These are phyloP conservation scores for Glyphotaelius pellucidus DNA, from an alignment of 2,888 invertebrate species.

Conservation along the genomic window DNA sequence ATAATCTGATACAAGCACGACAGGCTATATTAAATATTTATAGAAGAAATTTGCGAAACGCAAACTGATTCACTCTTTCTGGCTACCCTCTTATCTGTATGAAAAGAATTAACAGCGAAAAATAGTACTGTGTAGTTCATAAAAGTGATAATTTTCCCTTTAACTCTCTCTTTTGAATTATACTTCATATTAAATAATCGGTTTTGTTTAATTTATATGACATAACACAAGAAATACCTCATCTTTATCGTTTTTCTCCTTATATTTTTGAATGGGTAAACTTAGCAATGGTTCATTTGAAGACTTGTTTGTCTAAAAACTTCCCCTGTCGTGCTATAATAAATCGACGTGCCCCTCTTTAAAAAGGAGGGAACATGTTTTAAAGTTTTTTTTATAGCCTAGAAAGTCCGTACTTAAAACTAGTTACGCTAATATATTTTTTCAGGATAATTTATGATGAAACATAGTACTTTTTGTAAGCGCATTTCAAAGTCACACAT, in stretches of 20 bases:
- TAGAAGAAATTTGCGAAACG: background rate
- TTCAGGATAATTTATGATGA: background rate
- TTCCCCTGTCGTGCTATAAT: background rate
- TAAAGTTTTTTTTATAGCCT: background rate
- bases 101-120: background rate
- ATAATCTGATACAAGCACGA: conserved; percentile 2
- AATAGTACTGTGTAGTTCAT: background rate
- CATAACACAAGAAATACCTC: background rate
- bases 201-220: background rate
- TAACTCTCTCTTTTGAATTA: no score
- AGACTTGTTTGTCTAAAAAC: background rate
- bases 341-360: background rate
- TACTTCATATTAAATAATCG: no score
- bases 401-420: background rate
- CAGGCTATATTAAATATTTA: conserved; percentile 28
- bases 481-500: no score
- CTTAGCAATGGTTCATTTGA: no score
- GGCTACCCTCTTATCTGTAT: background rate
- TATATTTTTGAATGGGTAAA: background rate
- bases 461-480: background rate
- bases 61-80: background rate
- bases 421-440: background rate
- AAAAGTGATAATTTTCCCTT: background rate
- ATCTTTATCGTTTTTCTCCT: background rate
- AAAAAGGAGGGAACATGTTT: background rate